Evolutionary conservation across 2,888 invertebrate species (phyloP), one percentile per base, ranked within the genome.

Genomic region (Noctua pronuba): DNA sequence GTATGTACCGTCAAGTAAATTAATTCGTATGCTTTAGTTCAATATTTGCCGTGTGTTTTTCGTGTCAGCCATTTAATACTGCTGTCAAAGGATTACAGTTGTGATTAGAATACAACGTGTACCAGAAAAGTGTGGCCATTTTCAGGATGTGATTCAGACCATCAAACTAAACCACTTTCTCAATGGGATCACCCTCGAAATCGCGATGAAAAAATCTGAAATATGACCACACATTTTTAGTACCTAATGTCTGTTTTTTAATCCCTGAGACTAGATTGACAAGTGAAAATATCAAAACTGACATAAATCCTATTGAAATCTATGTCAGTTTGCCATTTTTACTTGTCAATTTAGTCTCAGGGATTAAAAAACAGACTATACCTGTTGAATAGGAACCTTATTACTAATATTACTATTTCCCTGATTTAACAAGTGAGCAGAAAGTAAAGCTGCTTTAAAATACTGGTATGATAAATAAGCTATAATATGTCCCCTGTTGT

Each of bases 381-480:
- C n/a, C n/a, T n/a, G 46, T 6, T 18, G 24, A 10, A 55, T 11
- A n/a, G n/a, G 4, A 55, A 11, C 52, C 52, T 52, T 11, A n/a
- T n/a, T n/a, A n/a, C n/a, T n/a, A n/a, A n/a, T n/a, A n/a, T n/a
- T n/a, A 11, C n/a, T 11, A 58, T 58, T 58, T 58, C 58, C 28
- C 28, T 28, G 28, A 58, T 58, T 58, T 6, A 16, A 58, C 6
- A 58, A 58, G 10, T 2, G 11, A 55, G 1, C 52, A n/a, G 52
- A n/a, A n/a, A 55, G 52, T 55, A n/a, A 55, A 55, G n/a, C 11
- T 1, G 11, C 10, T 55, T 55, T 24, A n/a, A 55, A n/a, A 55
- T n/a, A 55, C 55, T n/a, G n/a, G 52, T 49, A 46, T 21, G 69
- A 70, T 77, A 24, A 55, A 62, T 70, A 41, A 73, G 24, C 16